Conservation (phyloP, 2,888 invertebrate species). For the Desoria tigrina region DNA sequence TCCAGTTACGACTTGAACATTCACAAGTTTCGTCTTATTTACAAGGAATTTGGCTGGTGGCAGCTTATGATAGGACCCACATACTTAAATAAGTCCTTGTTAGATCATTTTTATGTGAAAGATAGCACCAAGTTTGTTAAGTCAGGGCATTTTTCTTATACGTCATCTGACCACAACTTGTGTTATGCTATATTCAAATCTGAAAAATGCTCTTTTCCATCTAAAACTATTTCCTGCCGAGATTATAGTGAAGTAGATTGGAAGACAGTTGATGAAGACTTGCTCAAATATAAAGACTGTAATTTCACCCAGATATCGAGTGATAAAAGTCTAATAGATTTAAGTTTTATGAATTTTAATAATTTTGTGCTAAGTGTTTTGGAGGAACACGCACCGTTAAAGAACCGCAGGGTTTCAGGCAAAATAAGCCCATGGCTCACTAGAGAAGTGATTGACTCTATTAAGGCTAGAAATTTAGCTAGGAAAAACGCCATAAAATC, state of each 20-base stretch:
- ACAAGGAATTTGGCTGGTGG: slow-evolving; percentile 2
- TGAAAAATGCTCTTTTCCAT: neutral
- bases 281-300: too few species aligned
- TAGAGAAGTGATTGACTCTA: too few species aligned
- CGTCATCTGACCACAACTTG: slow-evolving; percentile 7
- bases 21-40: neutral
- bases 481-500: too few species aligned
- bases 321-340: neutral
- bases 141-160: slow-evolving; percentile 6
- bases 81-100: slow-evolving; percentile 2
- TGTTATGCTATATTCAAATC: neutral
- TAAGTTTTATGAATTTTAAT: too few species aligned
- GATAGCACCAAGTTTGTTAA: neutral
- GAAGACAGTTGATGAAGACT: neutral
- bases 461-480: too few species aligned
- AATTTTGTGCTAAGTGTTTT: too few species aligned
- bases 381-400: neutral
- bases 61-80: too few species aligned
- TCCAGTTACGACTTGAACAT: neutral
- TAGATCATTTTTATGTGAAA: too few species aligned
- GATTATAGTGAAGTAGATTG: too few species aligned
- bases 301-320: too few species aligned
- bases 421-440: slow-evolving; percentile 1
- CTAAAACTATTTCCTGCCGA: too few species aligned
- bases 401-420: neutral